Evolutionary conservation across 2,888 invertebrate genomes (phyloP).

Genomic region (Drosophila peninsularis): DNA sequence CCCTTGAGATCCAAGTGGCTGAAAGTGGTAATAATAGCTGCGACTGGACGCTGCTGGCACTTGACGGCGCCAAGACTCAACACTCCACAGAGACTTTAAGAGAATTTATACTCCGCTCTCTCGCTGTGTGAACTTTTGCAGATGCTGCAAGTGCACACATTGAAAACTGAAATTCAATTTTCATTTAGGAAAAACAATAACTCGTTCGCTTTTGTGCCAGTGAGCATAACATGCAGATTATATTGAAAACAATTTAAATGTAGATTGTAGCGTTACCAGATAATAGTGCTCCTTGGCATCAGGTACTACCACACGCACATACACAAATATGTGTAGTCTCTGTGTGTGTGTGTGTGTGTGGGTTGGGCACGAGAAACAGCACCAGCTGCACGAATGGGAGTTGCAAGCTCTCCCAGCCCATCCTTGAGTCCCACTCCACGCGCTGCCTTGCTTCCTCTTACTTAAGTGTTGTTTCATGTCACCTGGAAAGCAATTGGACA

Average conservation of each 20-base stretch:
- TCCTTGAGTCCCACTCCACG: slow-evolving; percentile 2
- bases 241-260: slow-evolving; percentile 82
- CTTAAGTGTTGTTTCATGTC: slow-evolving; percentile 85
- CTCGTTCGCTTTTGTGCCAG: slow-evolving; percentile 55
- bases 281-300: slow-evolving; percentile 66
- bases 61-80: slow-evolving; percentile 76
- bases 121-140: slow-evolving; percentile 47
- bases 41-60: slow-evolving; percentile 47
- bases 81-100: slow-evolving; percentile 7
- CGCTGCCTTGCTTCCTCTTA: slow-evolving; percentile 70
- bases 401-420: slow-evolving; percentile 38
- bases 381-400: slow-evolving; percentile 60
- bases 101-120: no score
- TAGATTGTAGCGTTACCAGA: slow-evolving; percentile 72
- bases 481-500: slow-evolving; percentile 85
- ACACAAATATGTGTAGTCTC: slow-evolving; percentile 15
- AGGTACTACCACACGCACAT: slow-evolving; percentile 50
- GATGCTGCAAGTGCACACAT: slow-evolving; percentile 45
- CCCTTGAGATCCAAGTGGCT: slow-evolving; percentile 42
- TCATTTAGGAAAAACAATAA: slow-evolving; percentile 60
- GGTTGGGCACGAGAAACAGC: slow-evolving; percentile 33
- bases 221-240: slow-evolving; percentile 78
- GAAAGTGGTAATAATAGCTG: slow-evolving; percentile 43
- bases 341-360: slow-evolving; percentile 3
- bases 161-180: slow-evolving; percentile 27